These are phyloP conservation scores for Drosophila albomicans DNA, from an alignment of 1,140 invertebrate genomes.

Conservation along the genomic window DNA sequence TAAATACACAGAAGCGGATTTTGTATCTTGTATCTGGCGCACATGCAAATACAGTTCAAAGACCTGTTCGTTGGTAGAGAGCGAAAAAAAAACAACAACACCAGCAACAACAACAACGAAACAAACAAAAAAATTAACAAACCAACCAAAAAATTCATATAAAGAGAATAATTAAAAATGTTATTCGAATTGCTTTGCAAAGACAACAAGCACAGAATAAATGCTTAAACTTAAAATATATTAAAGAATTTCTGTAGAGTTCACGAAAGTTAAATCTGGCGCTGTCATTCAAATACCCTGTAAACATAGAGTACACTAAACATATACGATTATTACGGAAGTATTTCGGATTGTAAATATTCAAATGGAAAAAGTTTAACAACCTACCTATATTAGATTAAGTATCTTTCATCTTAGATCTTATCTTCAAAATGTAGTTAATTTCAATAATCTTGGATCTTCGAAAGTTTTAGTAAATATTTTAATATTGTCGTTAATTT, in stretches of 20 bases:
- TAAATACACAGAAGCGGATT: constrained; percentile 37
- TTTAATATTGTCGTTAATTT: too few species aligned
- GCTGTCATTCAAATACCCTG: constrained; percentile 15
- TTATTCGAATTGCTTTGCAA: constrained; percentile 46
- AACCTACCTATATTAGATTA: too few species aligned
- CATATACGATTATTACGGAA: too few species aligned
- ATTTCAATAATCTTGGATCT: too few species aligned
- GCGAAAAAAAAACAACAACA: constrained; percentile 27
- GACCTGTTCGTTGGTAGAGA: constrained; percentile 62
- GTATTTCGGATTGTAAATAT: too few species aligned
- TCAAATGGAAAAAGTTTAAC: too few species aligned
- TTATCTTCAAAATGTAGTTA: too few species aligned
- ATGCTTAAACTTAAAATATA: constrained; percentile 26
- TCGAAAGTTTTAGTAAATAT: too few species aligned
- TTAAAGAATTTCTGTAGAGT: constrained; percentile 20
- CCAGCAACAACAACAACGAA: constrained; percentile 13
- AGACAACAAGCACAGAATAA: constrained; percentile 28
- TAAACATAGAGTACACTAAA: too few species aligned
- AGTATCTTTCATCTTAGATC: too few species aligned
- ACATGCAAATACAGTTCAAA: constrained; percentile 80
- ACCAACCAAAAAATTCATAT: constrained; percentile 34
- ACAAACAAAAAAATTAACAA: constrained; percentile 20
- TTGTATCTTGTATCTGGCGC: constrained; percentile 70
- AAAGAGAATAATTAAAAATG: constrained; percentile 60
- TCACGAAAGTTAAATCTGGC: not conserved